A percentile compares a stretch with the other conserved stretches of the same genome.
Conservation (phyloP, 2,113 vertebrate species). For the Mystacornis crossleyi region DNA sequence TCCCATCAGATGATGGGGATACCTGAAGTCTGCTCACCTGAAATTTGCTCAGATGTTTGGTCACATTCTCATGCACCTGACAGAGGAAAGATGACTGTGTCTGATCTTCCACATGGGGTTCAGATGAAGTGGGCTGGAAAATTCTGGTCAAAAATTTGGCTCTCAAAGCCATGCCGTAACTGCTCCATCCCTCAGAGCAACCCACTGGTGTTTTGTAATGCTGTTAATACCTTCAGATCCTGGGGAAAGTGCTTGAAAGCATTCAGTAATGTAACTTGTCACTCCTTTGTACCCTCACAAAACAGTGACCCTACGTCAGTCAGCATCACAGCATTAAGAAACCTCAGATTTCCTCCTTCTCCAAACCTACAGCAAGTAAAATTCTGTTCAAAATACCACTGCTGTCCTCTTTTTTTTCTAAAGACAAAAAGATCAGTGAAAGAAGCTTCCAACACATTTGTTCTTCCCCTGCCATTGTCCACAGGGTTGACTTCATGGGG, state of each 20-base stretch:
- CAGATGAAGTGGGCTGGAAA: background rate
- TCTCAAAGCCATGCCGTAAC: background rate
- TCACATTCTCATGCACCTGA: background rate
- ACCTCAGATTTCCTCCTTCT: background rate
- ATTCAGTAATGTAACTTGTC: background rate
- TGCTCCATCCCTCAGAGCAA: background rate
- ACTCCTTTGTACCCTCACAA: background rate
- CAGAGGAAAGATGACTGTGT: background rate
- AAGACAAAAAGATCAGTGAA: background rate
- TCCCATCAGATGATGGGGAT: background rate
- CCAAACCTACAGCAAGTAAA: background rate
- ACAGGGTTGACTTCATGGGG: rapidly evolving
- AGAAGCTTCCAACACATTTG: background rate
- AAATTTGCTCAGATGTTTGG: background rate
- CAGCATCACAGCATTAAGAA: background rate
- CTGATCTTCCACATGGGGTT: background rate
- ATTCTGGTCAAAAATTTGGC: background rate
- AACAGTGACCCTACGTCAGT: background rate
- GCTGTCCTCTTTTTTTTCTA: background rate
- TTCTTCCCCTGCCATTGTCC: background rate
- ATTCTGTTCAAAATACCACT: background rate
- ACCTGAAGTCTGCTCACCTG: background rate
- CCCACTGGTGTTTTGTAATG: background rate
- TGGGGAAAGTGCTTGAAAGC: background rate
- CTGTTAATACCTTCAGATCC: background rate